Evolutionary conservation across 2,113 vertebrate genomes (phyloP), one percentile per base, ranked within the genome.

Genomic region (Cyanistes caeruleus): DNA sequence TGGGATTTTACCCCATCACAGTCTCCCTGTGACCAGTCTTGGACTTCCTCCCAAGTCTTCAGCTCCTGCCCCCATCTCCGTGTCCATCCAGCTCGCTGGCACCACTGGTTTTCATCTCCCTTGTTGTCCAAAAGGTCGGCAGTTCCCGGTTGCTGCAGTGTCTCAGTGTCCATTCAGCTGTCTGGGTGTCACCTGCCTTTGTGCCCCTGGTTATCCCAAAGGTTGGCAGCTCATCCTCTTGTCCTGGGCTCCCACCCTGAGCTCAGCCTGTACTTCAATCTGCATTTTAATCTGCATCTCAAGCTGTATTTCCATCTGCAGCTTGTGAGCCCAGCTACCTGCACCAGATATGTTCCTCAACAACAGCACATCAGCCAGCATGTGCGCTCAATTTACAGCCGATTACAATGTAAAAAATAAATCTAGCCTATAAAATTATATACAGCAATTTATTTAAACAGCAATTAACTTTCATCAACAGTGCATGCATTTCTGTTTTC

Each of bases 361-460:
- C n/a, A 41, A 21, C 41, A 37, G 49, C 20, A 56, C 31, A 37
- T 59, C 78, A 94, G 56, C 28, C 44, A 59, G 64, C 46, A 73
- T 5, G 39, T 30, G 63, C 51, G 33, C 53, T 86, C 2, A 5
- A 77, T 75, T 81, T 92, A 64, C 77, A 85, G 72, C 53, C 79
- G 73, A 78, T 92, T 79, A 75, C 31, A 28, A 49, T n/a, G 56
- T 28, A 58, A 65, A 89, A 88, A 74, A 58, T 56, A 64, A 60
- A 68, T 11, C 30, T 37, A 84, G 58, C 70, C 35, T 86, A 91
- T 92, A n/a, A 88, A 87, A 92, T 75, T 17, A 84, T 84, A 73
- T 39, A 53, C 64, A 87, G 90, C 33, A 70, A 70, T 93, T 97
- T 95, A 95, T 95, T 93, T 80, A 74, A 90, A 89, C 39, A 96